phyloP scores from a whole-genome alignment of 2,797 vertebrate genomes.

The Sebastes minor region DNA sequence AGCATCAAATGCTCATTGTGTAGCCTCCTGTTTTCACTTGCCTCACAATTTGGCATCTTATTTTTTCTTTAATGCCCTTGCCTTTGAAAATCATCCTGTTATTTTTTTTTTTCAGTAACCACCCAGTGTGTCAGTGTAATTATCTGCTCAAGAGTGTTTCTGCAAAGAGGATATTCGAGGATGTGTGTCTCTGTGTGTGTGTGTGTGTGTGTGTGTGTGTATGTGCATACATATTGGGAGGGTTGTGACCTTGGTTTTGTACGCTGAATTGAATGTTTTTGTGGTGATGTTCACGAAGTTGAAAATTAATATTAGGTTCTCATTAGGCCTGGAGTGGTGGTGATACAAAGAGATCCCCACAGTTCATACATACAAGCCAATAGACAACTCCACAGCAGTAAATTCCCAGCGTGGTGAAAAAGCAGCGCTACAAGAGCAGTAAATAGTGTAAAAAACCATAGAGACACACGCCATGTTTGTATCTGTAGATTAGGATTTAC shows the following conservation, averaged over 20 bases:
- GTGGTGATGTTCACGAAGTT: slow-evolving; percentile 3
- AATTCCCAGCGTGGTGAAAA: background rate
- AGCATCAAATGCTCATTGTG: no score
- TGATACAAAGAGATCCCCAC: slow-evolving; percentile 11
- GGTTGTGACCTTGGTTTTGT: slow-evolving; percentile 15
- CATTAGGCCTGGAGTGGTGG: background rate
- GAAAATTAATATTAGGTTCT: slow-evolving; percentile 24
- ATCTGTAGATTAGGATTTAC: slow-evolving; percentile 34
- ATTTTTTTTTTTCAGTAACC: background rate
- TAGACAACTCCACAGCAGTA: slow-evolving; percentile 7
- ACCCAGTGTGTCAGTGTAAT: background rate
- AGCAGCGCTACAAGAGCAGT: background rate
- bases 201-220: background rate
- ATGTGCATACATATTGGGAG: background rate
- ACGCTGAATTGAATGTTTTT: slow-evolving; percentile 3
- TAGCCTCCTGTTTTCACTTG: no score
- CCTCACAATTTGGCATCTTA: no score
- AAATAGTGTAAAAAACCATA: slow-evolving; percentile 2
- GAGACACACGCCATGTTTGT: background rate
- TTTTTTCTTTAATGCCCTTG: no score
- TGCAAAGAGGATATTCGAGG: background rate
- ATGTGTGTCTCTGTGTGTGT: background rate
- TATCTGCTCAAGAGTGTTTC: background rate
- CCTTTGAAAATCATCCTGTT: no score
- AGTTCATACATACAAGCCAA: background rate